Evolutionary conservation across 2,113 vertebrate genomes (phyloP), one percentile per base, ranked within the genome.

Genomic region (Cavia porcellus): DNA sequence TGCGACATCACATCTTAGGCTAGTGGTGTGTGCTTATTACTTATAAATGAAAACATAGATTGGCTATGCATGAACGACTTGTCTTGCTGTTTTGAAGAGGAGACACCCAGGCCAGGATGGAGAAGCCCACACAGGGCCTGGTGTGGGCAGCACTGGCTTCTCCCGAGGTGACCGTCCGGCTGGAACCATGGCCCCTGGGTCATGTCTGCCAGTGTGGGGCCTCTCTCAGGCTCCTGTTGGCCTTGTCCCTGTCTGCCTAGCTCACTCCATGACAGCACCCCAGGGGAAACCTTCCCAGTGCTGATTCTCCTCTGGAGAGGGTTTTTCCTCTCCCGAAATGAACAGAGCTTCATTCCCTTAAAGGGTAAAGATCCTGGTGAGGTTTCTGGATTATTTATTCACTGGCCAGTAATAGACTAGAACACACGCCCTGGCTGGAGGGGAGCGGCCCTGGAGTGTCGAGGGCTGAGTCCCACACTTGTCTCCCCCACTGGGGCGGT

Each of bases 341-440:
- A 97, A 74, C 55, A 82, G 68, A 89, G 94, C 95, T 92, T 95
- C 90, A 96, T 97, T 96, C 85, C 96, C 95, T 96, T 97, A 98
- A 96, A 98, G 96, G 96, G 96, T 92, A 96, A 97, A 86, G 96
- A 93, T 79, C 77, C 88, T 85, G 92, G 86, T 55, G 25, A 77
- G 42, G 42, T 72, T 90, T 79, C 68, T 45, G 0, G 64, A 82
- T 90, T 92, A 95, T 97, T 98, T 96, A 93, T 96, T 96, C 88
- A 28, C 93, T 32, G 93, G 74, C 92, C 88, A 91, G 92, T 95
- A 80, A 97, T 50, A 97, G 96, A 84, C 38, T 68, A 38, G 92
- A 35, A 81, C 50, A 62, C 35, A 66, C 1, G 0, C 72, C 92
- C 97, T 57, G 45, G 77, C 77, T 50, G 81, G 70, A 89, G 45